A percentile compares a stretch with the other conserved stretches of the same genome.
Conservation (phyloP, 2,888 invertebrate genomes). For the Eupithecia subumbrata region DNA sequence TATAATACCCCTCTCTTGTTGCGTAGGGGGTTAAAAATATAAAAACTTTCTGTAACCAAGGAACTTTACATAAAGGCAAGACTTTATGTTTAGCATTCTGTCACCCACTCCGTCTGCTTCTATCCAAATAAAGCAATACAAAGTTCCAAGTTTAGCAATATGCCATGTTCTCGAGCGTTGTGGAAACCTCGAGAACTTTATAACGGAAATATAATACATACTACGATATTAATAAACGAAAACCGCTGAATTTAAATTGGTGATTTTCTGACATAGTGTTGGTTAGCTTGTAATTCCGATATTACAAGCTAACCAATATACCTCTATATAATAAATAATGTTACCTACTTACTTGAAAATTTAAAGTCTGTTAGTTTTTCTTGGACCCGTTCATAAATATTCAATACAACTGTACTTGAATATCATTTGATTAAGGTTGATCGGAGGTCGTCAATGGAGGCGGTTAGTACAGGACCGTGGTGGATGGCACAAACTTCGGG, state of each 20-base stretch:
- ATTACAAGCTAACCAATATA: no score
- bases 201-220: background rate
- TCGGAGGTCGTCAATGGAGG: no score
- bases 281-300: no score
- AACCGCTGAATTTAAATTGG: background rate
- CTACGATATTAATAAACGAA: background rate
- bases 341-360: no score
- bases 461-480: no score
- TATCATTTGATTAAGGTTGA: no score
- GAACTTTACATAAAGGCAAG: background rate
- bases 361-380: no score
- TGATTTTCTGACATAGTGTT: background rate
- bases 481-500: no score
- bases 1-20: no score
- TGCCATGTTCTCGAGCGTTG: slow-evolving; percentile 26
- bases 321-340: background rate
- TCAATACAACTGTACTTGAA: no score
- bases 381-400: no score
- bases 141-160: slow-evolving; percentile 40
- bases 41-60: background rate
- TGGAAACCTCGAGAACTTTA: background rate
- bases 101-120: slow-evolving; percentile 1
- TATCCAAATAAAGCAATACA: slow-evolving; percentile 6
- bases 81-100: background rate
- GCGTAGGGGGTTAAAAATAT: no score